Conservation (phyloP, 2,797 vertebrate species). For the Pangasius mekongensis region DNA sequence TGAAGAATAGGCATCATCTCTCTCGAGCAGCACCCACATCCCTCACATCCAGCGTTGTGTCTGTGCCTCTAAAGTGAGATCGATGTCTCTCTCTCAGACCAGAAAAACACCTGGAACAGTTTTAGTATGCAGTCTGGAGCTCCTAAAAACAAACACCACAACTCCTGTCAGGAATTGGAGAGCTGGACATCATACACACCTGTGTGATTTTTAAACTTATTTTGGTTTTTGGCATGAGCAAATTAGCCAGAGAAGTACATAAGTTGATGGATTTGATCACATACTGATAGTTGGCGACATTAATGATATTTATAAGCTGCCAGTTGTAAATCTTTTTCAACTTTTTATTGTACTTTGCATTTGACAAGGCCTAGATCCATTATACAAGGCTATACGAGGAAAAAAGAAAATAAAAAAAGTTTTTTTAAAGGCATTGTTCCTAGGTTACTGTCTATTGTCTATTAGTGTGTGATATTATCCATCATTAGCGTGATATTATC, state of each 20-base stretch:
- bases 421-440: not conserved
- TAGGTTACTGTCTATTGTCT: not conserved
- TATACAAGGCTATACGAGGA: not conserved
- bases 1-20: constrained; percentile 53
- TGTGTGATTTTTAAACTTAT: not conserved
- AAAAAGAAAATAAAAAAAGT: not conserved
- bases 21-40: constrained; percentile 40
- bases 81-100: constrained; percentile 40
- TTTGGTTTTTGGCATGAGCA: not conserved
- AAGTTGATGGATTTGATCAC: not conserved
- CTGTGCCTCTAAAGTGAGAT: constrained; percentile 50
- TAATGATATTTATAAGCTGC: not conserved
- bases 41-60: constrained; percentile 47
- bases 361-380: not conserved
- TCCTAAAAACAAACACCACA: constrained; percentile 20
- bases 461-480: not conserved
- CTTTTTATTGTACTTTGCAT: not conserved
- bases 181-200: not conserved
- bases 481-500: not conserved
- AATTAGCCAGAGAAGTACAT: not conserved
- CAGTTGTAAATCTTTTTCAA: not conserved
- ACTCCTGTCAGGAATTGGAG: constrained; percentile 5
- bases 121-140: constrained; percentile 30
- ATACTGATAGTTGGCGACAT: not conserved
- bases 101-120: constrained; percentile 23